Base-by-base conservation (phyloP, 2,888 invertebrate genomes). In the Amaurobius ferox region DNA sequence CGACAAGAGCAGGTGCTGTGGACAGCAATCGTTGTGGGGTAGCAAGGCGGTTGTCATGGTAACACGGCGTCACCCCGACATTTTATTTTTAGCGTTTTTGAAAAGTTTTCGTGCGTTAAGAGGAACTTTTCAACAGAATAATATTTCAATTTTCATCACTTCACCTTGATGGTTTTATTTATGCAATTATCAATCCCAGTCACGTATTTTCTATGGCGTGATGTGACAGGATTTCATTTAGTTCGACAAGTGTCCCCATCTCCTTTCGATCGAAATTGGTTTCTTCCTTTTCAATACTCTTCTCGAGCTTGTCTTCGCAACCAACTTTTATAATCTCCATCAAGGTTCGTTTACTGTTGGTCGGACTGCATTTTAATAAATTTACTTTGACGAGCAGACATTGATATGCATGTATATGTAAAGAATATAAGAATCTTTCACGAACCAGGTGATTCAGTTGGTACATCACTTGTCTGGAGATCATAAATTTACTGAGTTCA, bases 1-100 rank as follows among this genome's bases (percentile, higher is more conserved):
- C 76, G 76, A 62, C 66, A 62, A 71, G 66, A 85, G 72, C 81
- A 81, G 81, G 81, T 81, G 81, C 76, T 68, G 61, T 55, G 76
- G 81, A 81, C 81, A 81, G 64, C 23, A 16, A 29, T n/a, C 55
- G 35, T 39, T 39, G 32, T 44, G 35, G 74, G 35, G 79, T 71
- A 39, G 48, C 72, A 26, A 48, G 80, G 66, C 68, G 76, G 81
- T 81, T 74, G 74, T 68, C 61, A 81, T 81, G 32, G 81, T 11
- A 26, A 81, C 76, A 28, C 23, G 19, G 23, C 55, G 55, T 23
- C 55, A 55, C 23, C 16, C 44, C 6, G 44, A 9, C n/a, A 44
- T 55, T 55, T 55, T 23, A 55, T 55, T 55, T 55, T 68, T 68
- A 3, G n/a, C 23, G 30, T 55, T 48, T 73, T 62, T 28, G 28